Evolutionary conservation across 2,797 vertebrate genomes (phyloP).

Genomic region (Sebastes hopkinsi): DNA sequence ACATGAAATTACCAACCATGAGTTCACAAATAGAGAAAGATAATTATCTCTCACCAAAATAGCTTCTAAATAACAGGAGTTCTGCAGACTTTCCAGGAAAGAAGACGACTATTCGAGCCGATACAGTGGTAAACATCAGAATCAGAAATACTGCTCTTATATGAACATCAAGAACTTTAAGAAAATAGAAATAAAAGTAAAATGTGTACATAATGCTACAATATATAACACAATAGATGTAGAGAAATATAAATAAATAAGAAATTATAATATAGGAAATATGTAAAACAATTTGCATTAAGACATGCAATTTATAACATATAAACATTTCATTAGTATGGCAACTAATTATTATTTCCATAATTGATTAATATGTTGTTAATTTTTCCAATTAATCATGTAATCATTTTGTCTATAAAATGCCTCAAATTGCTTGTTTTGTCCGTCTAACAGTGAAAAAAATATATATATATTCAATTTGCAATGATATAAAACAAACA

Average conservation of each 20-base stretch:
- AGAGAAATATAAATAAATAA: no score
- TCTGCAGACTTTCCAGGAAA: neutral
- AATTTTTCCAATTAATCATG: neutral
- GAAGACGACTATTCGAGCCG: no score
- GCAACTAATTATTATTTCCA: neutral
- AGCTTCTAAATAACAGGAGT: neutral
- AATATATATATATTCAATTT: no score
- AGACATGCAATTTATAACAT: neutral
- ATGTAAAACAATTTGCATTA: neutral
- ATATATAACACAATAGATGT: no score
- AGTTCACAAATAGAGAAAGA: slow-evolving; percentile 14
- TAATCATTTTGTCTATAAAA: neutral
- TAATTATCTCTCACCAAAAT: slow-evolving; percentile 17
- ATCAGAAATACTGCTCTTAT: rapidly evolving
- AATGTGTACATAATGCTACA: no score
- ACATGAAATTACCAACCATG: slow-evolving; percentile 37
- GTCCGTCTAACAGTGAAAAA: neutral
- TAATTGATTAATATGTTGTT: neutral
- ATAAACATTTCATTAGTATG: neutral
- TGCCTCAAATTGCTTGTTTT: neutral
- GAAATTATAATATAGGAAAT: neutral
- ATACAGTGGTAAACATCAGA: neutral
- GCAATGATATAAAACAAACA: no score
- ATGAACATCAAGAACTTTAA: no score
- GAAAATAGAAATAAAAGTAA: no score